Conservation (phyloP, 2,113 vertebrate genomes). For the Natator depressus region DNA sequence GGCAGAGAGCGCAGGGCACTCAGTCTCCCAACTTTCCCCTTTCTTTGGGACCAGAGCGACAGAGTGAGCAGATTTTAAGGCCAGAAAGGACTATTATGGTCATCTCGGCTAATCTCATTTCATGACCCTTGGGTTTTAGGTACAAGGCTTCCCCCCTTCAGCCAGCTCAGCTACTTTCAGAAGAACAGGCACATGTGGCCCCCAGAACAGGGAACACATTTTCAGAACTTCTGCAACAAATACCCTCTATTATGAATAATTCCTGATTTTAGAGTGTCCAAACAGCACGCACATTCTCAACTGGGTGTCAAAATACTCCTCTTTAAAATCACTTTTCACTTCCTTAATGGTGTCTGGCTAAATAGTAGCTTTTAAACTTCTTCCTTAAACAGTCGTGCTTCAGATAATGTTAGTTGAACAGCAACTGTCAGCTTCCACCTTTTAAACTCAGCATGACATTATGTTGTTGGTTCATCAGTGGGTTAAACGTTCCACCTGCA, state of each 20-base stretch:
- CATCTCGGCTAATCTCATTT: not conserved
- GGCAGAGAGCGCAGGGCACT: not conserved
- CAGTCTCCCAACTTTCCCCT: not conserved
- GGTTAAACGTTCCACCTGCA: not conserved
- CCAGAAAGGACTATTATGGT: not conserved
- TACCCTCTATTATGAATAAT: rapidly evolving
- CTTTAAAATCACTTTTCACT: not conserved
- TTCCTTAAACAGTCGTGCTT: not conserved
- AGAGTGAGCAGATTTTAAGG: not conserved
- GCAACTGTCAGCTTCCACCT: not conserved
- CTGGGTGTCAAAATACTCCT: too few species aligned
- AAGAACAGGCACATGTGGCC: not conserved
- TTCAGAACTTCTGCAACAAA: not conserved
- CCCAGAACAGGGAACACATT: rapidly evolving
- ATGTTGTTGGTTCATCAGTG: not conserved
- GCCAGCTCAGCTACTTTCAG: not conserved
- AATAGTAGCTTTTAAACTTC: not conserved
- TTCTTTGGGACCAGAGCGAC: not conserved
- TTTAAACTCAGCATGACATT: not conserved
- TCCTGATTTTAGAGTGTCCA: not conserved
- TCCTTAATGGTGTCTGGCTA: not conserved
- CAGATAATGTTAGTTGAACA: not conserved
- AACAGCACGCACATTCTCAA: not conserved
- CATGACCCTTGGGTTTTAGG: not conserved
- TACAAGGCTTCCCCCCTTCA: not conserved